Conservation (phyloP, 1,140 invertebrate genomes). For the Harpegnathos saltator region DNA sequence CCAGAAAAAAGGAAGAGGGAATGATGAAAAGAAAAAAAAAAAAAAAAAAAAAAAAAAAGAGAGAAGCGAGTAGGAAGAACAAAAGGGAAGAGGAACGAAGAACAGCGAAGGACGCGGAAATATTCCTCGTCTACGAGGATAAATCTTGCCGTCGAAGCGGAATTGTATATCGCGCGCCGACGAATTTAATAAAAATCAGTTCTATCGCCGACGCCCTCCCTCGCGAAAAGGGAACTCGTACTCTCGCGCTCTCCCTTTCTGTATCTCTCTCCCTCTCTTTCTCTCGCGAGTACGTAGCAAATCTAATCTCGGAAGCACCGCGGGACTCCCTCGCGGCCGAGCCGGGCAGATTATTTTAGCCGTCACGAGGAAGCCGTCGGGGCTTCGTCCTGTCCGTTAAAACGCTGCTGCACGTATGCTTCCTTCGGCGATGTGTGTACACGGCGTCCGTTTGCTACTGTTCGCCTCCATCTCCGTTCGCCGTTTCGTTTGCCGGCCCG, state of each 20-base stretch:
- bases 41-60: no score
- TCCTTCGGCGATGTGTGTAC: slow-evolving; percentile 38
- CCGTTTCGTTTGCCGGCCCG: slow-evolving; percentile 21
- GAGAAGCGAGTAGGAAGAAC: no score
- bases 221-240: slow-evolving; percentile 29
- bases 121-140: slow-evolving; percentile 53
- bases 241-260: background rate
- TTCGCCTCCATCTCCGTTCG: slow-evolving; percentile 30
- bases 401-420: slow-evolving; percentile 45
- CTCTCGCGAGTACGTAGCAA: slow-evolving; percentile 44
- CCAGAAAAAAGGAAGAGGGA: slow-evolving; percentile 16
- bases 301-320: slow-evolving; percentile 55
- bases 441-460: slow-evolving; percentile 34
- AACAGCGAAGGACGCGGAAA: slow-evolving; percentile 10
- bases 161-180: slow-evolving; percentile 43
- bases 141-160: slow-evolving; percentile 61
- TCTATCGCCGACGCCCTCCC: slow-evolving; percentile 40
- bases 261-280: background rate
- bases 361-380: slow-evolving; percentile 46
- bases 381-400: slow-evolving; percentile 48
- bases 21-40: no score
- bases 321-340: slow-evolving; percentile 36
- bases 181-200: slow-evolving; percentile 63
- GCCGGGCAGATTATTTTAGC: slow-evolving; percentile 53
- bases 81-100: no score